Conservation (phyloP, 2,888 invertebrate genomes). For the Tyria jacobaeae region DNA sequence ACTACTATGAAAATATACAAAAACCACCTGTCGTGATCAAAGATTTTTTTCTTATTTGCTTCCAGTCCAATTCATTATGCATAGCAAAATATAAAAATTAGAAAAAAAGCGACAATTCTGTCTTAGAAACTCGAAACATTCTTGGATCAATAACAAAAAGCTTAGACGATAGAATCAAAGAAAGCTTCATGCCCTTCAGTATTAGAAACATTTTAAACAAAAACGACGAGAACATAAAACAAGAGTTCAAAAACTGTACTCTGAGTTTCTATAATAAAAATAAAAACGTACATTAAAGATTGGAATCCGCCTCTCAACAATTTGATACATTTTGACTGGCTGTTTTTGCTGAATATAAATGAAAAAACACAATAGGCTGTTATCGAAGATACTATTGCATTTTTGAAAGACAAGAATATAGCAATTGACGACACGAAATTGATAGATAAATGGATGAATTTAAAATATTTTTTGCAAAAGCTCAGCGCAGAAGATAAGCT, state of each 20-base stretch:
- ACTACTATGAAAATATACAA: not conserved
- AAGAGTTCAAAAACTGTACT: not conserved
- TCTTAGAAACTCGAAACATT: not conserved
- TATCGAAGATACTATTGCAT: not conserved
- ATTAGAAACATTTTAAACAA: not conserved
- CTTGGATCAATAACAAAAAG: not conserved
- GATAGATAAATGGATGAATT: not conserved
- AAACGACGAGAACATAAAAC: not conserved
- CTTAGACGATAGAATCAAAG: conserved; percentile 4
- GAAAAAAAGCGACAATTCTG: not conserved
- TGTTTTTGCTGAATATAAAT: not conserved
- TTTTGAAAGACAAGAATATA: not conserved
- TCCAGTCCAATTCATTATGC: not conserved
- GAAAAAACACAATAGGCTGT: not conserved
- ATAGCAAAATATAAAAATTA: not conserved
- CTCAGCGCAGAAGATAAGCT: not conserved
- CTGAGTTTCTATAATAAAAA: not conserved
- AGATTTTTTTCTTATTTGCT: not conserved
- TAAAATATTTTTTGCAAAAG: not conserved
- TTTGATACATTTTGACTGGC: not conserved
- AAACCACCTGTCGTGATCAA: conserved; percentile 1
- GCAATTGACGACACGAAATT: not conserved
- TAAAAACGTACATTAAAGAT: not conserved
- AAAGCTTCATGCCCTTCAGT: not conserved
- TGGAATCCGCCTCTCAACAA: not conserved